Percentiles rank a stretch among this genome's conserved stretches.
Evolutionary conservation across 2,113 vertebrate species (phyloP).

Genomic region (Tragulus kanchil): DNA sequence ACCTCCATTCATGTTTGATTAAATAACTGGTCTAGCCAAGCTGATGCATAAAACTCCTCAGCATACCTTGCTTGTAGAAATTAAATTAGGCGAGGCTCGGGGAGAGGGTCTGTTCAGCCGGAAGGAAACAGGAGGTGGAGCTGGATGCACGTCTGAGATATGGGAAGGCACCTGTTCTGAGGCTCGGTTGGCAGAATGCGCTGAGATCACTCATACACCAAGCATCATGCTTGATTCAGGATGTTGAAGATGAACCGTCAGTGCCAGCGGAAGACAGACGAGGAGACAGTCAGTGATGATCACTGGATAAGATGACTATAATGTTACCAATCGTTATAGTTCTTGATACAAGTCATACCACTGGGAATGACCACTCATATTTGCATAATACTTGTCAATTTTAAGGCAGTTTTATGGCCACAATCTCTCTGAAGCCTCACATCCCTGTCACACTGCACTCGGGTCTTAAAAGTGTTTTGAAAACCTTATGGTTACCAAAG

Average conservation of each 20-base stretch:
- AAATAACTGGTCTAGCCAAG: not conserved
- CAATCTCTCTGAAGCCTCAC: not conserved
- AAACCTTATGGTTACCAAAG: not conserved
- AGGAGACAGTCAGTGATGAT: rapidly evolving
- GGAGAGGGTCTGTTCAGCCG: not conserved
- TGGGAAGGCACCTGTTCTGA: rapidly evolving
- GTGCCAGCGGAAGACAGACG: not conserved
- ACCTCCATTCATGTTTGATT: not conserved
- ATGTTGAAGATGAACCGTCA: not conserved
- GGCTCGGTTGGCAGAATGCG: rapidly evolving
- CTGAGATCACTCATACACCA: rapidly evolving
- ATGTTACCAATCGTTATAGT: too few relatives aligned
- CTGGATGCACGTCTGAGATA: rapidly evolving
- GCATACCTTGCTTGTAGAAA: slow-evolving; percentile 22
- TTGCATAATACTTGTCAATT: too few relatives aligned
- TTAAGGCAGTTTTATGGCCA: not conserved
- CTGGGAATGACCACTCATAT: not conserved
- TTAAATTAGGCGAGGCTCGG: not conserved
- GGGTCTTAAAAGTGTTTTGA: not conserved
- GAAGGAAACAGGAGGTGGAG: not conserved
- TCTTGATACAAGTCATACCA: not conserved
- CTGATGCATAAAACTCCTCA: not conserved
- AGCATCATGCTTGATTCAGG: rapidly evolving
- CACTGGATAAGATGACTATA: rapidly evolving
- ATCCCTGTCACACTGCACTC: not conserved